Conservation (phyloP, 2,797 vertebrate species). For the Nannoperca obscura region DNA sequence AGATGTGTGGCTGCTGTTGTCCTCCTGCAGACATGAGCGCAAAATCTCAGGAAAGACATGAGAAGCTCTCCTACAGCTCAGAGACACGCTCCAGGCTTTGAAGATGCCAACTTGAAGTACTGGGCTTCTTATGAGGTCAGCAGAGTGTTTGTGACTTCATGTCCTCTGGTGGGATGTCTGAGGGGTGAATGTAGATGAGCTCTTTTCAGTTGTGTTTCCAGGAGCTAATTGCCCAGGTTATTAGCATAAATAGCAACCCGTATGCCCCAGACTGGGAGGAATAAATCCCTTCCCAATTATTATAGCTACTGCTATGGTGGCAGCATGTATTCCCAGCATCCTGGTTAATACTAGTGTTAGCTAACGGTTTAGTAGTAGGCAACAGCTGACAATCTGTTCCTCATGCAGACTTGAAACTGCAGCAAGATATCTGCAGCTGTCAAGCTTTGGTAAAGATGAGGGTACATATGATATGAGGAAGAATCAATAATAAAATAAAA, state of each 20-base stretch:
- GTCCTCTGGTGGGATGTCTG: constrained; percentile 35
- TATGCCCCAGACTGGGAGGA: constrained; percentile 74
- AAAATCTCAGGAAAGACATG: constrained; percentile 34
- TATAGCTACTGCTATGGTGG: constrained; percentile 66
- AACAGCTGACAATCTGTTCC: constrained; percentile 49
- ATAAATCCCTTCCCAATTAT: constrained; percentile 86
- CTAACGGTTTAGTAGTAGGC: constrained; percentile 44
- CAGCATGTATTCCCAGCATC: constrained; percentile 71
- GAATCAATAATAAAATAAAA: not conserved
- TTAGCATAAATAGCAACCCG: constrained; percentile 84
- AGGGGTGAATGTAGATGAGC: constrained; percentile 70
- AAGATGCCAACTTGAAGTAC: constrained; percentile 25
- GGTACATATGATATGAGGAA: not conserved
- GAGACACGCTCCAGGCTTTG: constrained; percentile 43
- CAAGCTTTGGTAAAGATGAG: constrained; percentile 7
- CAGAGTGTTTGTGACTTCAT: constrained; percentile 44
- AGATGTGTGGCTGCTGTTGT: constrained; percentile 51
- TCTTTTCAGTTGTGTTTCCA: constrained; percentile 73
- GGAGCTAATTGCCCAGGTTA: constrained; percentile 81
- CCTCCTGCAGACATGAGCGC: constrained; percentile 32
- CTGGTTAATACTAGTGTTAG: constrained; percentile 65
- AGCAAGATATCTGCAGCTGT: constrained; percentile 10
- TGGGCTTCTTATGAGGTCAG: constrained; percentile 47
- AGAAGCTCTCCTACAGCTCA: constrained; percentile 37
- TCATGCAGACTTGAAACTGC: constrained; percentile 20